A percentile compares a stretch with the other conserved stretches of the same genome.
phyloP scores from a whole-genome alignment of 2,113 vertebrate species.

The Hippocampus barbouri region DNA sequence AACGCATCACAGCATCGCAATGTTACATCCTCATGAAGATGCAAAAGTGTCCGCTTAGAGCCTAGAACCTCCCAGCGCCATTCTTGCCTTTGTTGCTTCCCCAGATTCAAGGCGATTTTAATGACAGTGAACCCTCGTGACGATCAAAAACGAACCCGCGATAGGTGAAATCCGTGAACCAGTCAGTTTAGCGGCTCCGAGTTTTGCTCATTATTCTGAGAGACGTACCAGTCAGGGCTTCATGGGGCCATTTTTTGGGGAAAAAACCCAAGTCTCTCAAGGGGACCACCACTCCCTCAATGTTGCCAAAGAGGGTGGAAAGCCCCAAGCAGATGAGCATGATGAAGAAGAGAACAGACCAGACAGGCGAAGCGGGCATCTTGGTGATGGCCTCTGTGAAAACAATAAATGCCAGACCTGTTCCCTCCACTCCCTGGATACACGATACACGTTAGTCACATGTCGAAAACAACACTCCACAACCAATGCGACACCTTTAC shows the following conservation, averaged over 20 bases:
- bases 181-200: no score
- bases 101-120: no score
- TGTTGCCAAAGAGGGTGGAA: constrained; percentile 88
- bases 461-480: background rate
- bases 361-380: constrained; percentile 84
- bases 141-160: no score
- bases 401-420: constrained; percentile 89
- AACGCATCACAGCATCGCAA: background rate
- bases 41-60: background rate
- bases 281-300: constrained; percentile 85
- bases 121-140: no score
- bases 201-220: no score
- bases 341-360: constrained; percentile 89
- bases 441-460: background rate
- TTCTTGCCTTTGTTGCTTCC: no score
- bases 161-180: no score
- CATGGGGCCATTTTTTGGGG: constrained; percentile 80
- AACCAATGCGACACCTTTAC: background rate
- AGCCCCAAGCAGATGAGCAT: constrained; percentile 92
- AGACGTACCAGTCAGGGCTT: constrained; percentile 77
- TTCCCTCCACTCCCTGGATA: constrained; percentile 86
- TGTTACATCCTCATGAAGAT: no score
- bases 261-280: constrained; percentile 78
- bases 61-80: no score
- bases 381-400: constrained; percentile 92